Evolutionary conservation across 2,113 vertebrate genomes (phyloP).

Genomic region (Stigmatopora argus): DNA sequence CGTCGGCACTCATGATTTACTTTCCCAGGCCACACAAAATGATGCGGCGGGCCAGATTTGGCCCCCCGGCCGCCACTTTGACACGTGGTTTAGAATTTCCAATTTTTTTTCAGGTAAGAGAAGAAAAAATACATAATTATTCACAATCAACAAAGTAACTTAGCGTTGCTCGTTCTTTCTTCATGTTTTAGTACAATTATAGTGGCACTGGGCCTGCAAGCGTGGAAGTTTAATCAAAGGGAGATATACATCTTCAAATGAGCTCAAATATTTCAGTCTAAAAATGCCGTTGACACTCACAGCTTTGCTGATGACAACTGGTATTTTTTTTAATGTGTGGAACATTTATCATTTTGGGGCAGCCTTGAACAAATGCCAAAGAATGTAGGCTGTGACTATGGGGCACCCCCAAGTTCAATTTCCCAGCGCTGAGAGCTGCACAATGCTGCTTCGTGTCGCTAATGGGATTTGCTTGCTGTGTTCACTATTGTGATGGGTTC

Average conservation of each 20-base stretch:
- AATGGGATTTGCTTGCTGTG: slow-evolving; percentile 6
- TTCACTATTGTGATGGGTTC: slow-evolving; percentile 1
- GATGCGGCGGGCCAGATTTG: too few species aligned
- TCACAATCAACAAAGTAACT: slow-evolving; percentile 2
- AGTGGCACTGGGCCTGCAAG: slow-evolving; percentile 30
- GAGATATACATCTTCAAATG: slow-evolving; percentile 6
- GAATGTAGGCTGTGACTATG: background rate
- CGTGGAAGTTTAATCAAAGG: slow-evolving; percentile 44
- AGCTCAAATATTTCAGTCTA: background rate
- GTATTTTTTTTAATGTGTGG: background rate
- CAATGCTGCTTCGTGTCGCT: background rate
- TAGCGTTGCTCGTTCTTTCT: slow-evolving; percentile 6
- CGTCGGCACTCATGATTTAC: too few species aligned
- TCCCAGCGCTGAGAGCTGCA: slow-evolving; percentile 1
- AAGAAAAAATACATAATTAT: slow-evolving; percentile 7
- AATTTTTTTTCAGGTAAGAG: slow-evolving; percentile 7
- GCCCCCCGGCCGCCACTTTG: too few species aligned
- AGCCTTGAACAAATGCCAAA: background rate
- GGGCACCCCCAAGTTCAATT: background rate
- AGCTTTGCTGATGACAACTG: background rate
- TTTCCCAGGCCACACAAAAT: too few species aligned
- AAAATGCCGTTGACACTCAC: background rate
- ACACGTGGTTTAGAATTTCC: slow-evolving; percentile 13
- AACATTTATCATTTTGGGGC: background rate
- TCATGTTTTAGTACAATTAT: slow-evolving; percentile 9